Percentiles rank a stretch among this genome's conserved stretches.
phyloP scores from a whole-genome alignment of 2,888 invertebrate species.

The Phymatocera aterrima region DNA sequence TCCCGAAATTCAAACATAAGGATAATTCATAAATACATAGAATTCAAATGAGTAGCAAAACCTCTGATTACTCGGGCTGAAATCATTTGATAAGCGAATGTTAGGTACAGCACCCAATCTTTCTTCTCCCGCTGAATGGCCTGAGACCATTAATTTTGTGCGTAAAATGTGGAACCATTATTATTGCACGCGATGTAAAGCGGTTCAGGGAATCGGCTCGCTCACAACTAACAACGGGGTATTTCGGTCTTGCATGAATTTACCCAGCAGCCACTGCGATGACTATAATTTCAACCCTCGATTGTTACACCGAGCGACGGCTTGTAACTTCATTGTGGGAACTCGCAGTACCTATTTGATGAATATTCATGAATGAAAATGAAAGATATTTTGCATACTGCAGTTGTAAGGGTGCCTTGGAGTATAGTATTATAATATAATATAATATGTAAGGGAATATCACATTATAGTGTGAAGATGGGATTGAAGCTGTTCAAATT shows the following conservation, averaged over 20 bases:
- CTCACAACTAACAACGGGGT: slow-evolving; percentile 5
- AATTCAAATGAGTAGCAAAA: too few relatives aligned
- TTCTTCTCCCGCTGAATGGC: not conserved
- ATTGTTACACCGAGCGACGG: not conserved
- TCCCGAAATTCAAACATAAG: too few relatives aligned
- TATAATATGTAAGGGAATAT: too few relatives aligned
- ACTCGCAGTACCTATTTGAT: too few relatives aligned
- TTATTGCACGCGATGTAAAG: slow-evolving; percentile 20
- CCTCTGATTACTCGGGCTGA: not conserved
- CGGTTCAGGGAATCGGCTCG: slow-evolving; percentile 9
- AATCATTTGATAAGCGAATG: not conserved
- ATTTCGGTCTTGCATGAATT: slow-evolving; percentile 18
- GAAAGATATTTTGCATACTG: too few relatives aligned
- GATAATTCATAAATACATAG: too few relatives aligned
- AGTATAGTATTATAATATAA: too few relatives aligned
- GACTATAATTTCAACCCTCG: slow-evolving; percentile 22
- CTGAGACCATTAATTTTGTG: not conserved
- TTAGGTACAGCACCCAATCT: too few relatives aligned
- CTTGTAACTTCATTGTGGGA: not conserved
- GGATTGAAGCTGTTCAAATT: slow-evolving; percentile 10
- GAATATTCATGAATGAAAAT: too few relatives aligned
- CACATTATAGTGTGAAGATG: too few relatives aligned
- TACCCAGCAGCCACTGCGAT: too few relatives aligned
- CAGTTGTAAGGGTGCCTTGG: too few relatives aligned
- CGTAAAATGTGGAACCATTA: slow-evolving; percentile 29